Evolutionary conservation across 2,888 invertebrate species (phyloP), one percentile per base, ranked within the genome.

Genomic region (Timema podura): DNA sequence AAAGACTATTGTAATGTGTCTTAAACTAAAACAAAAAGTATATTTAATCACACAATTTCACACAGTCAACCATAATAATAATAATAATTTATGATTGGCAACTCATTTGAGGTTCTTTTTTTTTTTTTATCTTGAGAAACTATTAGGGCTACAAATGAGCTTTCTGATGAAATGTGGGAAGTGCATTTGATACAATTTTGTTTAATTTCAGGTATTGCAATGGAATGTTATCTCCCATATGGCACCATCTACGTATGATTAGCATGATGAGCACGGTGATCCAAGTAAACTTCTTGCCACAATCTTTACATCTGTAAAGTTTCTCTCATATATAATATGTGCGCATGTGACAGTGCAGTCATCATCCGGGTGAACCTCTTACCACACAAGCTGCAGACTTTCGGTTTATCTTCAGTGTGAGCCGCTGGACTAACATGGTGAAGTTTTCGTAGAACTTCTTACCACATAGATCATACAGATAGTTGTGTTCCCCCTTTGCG

Each of bases 281-380:
- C 68, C 71, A 70, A 11, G 72, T 72, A 70, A 87, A 88, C 0
- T 86, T 84, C 67, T 83, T 83, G 0, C 81, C 84, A 67, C 88
- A 88, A 11, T 83, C 80, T 9, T 83, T 81, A 73, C 88, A 88
- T 0, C 85, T 80, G 72, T 85, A 85, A 15, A 86, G 80, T 69
- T 81, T 81, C 73, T 86, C 85, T 8, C 86, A 86, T 0, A 85
- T 85, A n/a, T n/a, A n/a, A 70, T 86, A 87, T 72, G 84, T 85
- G 57, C 86, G 78, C 51, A 81, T 80, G 75, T 87, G 87, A 3
- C 84, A 82, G 0, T 85, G 84, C 51, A 0, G 86, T 84, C 69
- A 84, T 85, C 74, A 84, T 84, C 72, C 87, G 84, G 61, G 85
- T 85, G 75, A 87, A 88, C 1, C 83, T 78, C 75, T 87, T 88